phyloP scores from a whole-genome alignment of 2,888 invertebrate genomes.

The Drosophila niveifrons region DNA sequence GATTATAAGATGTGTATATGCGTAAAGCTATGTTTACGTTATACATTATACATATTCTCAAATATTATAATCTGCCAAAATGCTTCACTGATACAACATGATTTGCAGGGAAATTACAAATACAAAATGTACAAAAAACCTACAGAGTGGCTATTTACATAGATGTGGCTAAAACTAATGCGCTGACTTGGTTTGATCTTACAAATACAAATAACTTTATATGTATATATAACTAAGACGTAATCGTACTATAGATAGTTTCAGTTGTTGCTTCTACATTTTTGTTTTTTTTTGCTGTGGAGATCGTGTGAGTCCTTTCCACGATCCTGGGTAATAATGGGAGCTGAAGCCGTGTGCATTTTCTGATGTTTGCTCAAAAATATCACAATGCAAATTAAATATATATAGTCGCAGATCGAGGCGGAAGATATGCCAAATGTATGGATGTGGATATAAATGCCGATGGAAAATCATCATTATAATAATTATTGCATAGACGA shows the following conservation, averaged over 20 bases:
- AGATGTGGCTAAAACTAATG: slow-evolving; percentile 20
- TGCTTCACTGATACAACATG: slow-evolving; percentile 71
- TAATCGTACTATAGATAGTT: slow-evolving; percentile 33
- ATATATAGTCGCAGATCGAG: background rate
- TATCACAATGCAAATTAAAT: slow-evolving; percentile 69
- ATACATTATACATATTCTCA: slow-evolving; percentile 28
- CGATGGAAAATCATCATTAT: background rate
- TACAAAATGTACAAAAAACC: slow-evolving; percentile 52
- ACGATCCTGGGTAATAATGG: slow-evolving; percentile 36
- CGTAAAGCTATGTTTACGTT: slow-evolving; percentile 50
- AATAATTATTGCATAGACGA: slow-evolving; percentile 29
- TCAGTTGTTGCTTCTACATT: slow-evolving; percentile 12
- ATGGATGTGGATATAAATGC: slow-evolving; percentile 16
- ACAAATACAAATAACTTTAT: slow-evolving; percentile 19
- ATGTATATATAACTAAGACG: slow-evolving; percentile 27
- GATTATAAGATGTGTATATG: slow-evolving; percentile 25
- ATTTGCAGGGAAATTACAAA: slow-evolving; percentile 37
- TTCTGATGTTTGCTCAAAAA: slow-evolving; percentile 68
- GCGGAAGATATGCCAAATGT: slow-evolving; percentile 62
- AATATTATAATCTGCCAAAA: slow-evolving; percentile 49
- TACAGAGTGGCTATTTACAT: slow-evolving; percentile 49
- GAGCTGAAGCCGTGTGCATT: slow-evolving; percentile 48
- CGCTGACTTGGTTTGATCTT: slow-evolving; percentile 40
- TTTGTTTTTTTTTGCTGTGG: slow-evolving; percentile 2
- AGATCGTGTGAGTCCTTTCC: slow-evolving; percentile 42